Conservation (phyloP, 2,113 vertebrate species). For the Burhinus bistriatus region DNA sequence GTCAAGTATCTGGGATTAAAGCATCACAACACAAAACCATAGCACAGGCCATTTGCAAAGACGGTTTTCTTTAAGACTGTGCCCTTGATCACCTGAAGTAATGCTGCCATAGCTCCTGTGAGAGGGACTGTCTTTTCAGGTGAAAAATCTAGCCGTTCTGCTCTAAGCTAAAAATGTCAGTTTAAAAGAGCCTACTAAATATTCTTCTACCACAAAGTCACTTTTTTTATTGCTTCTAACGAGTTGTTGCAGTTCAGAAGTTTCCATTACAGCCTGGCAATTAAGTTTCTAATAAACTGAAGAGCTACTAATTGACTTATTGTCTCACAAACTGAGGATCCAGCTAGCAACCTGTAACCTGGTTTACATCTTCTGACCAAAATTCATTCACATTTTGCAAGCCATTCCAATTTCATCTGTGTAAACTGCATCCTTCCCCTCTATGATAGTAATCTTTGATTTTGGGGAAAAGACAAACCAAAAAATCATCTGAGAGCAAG, state of each 20-base stretch:
- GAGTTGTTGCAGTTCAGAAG: conserved; percentile 67
- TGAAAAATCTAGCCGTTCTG: background rate
- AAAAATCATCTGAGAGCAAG: conserved; percentile 23
- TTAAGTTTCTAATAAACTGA: conserved; percentile 73
- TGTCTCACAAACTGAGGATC: conserved; percentile 46
- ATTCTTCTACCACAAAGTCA: conserved; percentile 35
- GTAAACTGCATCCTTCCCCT: conserved; percentile 27
- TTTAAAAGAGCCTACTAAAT: conserved; percentile 24
- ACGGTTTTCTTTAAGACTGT: background rate
- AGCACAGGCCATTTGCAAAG: background rate
- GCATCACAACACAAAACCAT: background rate
- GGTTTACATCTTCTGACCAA: conserved; percentile 32
- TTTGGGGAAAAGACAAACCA: conserved; percentile 26
- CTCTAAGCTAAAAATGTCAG: conserved; percentile 22
- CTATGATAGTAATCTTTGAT: conserved; percentile 61
- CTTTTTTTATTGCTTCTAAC: conserved; percentile 55
- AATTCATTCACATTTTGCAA: conserved; percentile 54
- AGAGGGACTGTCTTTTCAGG: background rate
- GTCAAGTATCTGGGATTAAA: conserved; percentile 32
- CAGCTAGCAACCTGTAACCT: conserved; percentile 45
- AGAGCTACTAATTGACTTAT: conserved; percentile 64
- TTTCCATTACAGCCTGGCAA: conserved; percentile 70
- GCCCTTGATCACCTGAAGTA: background rate
- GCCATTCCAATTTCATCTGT: conserved; percentile 45
- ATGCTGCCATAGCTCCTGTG: background rate